Conservation (phyloP, 2,888 invertebrate species). For the Bhutanitis thaidina region DNA sequence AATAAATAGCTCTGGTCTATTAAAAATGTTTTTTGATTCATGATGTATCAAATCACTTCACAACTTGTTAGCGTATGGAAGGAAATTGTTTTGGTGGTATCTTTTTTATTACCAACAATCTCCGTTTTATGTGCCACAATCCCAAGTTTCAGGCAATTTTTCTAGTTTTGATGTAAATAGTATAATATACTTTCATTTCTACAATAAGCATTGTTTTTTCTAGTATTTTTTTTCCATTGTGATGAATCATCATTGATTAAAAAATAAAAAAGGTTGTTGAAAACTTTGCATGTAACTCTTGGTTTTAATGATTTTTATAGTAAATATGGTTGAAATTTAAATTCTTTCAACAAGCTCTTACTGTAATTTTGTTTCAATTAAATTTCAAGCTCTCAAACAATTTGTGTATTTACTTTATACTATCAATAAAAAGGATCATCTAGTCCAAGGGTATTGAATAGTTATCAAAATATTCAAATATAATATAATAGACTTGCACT, state of each 20-base stretch:
- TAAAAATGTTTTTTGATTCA: slow-evolving; percentile 44
- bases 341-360: not conserved
- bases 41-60: slow-evolving; percentile 17
- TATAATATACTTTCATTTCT: slow-evolving; percentile 10
- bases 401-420: too few species aligned
- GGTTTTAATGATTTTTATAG: not conserved
- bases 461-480: not conserved
- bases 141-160: slow-evolving; percentile 1
- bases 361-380: too few species aligned
- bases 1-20: slow-evolving; percentile 46
- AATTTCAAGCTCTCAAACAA: too few species aligned
- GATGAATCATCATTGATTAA: slow-evolving; percentile 15
- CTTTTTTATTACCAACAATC: slow-evolving; percentile 22
- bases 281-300: slow-evolving; percentile 7
- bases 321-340: not conserved
- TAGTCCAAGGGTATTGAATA: not conserved
- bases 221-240: slow-evolving; percentile 19
- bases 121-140: slow-evolving; percentile 16
- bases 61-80: slow-evolving; percentile 22
- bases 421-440: not conserved
- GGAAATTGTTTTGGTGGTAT: not conserved
- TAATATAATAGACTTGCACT: too few species aligned
- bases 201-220: slow-evolving; percentile 5
- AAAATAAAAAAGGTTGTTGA: slow-evolving; percentile 11
- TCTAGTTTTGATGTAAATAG: slow-evolving; percentile 15